These are phyloP conservation scores for Cepaea nemoralis DNA, from an alignment of 1,140 invertebrate species.

Conservation along the genomic window DNA sequence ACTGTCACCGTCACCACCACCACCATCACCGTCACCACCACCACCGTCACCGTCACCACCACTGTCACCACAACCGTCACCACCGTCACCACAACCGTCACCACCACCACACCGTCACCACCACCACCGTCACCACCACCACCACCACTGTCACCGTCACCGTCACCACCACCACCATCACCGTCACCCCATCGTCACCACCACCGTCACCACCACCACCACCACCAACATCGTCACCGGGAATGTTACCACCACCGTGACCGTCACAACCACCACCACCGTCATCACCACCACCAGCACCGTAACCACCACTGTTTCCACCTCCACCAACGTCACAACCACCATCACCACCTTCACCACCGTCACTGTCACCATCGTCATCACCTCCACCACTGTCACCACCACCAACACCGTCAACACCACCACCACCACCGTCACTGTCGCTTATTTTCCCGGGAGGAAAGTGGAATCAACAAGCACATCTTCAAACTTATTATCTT, in stretches of 20 bases:
- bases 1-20: constrained; percentile 24
- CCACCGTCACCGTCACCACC: not conserved
- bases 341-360: constrained; percentile 32
- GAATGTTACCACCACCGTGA: no score
- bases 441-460: no score
- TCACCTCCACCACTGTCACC: no score
- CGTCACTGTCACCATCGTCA: constrained; percentile 20
- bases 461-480: no score
- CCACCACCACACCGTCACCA: no score
- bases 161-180: constrained; percentile 30
- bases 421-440: constrained; percentile 32
- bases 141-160: constrained; percentile 29
- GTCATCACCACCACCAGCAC: not conserved
- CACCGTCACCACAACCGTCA: constrained; percentile 31
- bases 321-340: no score
- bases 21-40: not conserved
- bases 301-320: constrained; percentile 11
- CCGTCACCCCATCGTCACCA: constrained; percentile 36
- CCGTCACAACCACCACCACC: no score
- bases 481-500: constrained; percentile 33
- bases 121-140: no score
- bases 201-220: constrained; percentile 23
- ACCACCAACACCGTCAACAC: not conserved
- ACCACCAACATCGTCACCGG: no score
- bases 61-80: not conserved